Evolutionary conservation across 1,140 invertebrate species (phyloP).

Genomic region (Lepeophtheirus salmonis): DNA sequence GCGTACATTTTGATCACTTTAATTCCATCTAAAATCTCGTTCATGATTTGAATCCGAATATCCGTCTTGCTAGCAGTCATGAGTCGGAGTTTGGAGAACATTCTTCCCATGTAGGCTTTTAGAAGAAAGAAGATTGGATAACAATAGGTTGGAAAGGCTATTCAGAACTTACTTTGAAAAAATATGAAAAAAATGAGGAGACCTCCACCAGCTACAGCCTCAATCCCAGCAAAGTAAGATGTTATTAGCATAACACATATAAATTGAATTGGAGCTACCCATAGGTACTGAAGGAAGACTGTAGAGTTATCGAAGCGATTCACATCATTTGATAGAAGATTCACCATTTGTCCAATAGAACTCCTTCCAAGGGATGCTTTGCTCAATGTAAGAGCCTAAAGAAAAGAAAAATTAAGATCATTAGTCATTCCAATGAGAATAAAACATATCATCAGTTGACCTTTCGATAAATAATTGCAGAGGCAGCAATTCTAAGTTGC

Average conservation of each 20-base stretch:
- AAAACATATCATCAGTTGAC: not conserved
- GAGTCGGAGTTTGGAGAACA: conserved; percentile 41
- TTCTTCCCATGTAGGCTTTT: conserved; percentile 40
- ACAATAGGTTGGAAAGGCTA: conserved; percentile 24
- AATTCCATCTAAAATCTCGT: conserved; percentile 37
- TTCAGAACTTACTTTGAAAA: conserved; percentile 23
- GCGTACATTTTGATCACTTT: conserved; percentile 72
- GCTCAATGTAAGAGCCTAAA: not conserved
- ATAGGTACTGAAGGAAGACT: conserved; percentile 3
- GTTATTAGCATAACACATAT: conserved; percentile 15
- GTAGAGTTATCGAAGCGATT: conserved; percentile 19
- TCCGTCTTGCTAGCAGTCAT: conserved; percentile 35
- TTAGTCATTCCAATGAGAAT: not conserved
- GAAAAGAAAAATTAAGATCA: not conserved
- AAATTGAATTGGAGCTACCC: conserved; percentile 18
- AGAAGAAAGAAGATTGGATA: not conserved
- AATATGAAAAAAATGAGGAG: conserved; percentile 19
- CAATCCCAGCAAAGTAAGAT: conserved; percentile 9
- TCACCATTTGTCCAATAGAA: conserved; percentile 22
- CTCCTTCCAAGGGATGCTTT: not conserved
- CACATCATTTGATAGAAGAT: conserved; percentile 22
- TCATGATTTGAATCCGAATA: conserved; percentile 27
- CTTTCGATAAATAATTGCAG: not conserved
- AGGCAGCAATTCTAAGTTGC: not conserved
- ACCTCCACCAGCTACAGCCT: conserved; percentile 14